Base-by-base conservation (phyloP, 2,888 invertebrate genomes). In the Phyllotreta cruciferae region DNA sequence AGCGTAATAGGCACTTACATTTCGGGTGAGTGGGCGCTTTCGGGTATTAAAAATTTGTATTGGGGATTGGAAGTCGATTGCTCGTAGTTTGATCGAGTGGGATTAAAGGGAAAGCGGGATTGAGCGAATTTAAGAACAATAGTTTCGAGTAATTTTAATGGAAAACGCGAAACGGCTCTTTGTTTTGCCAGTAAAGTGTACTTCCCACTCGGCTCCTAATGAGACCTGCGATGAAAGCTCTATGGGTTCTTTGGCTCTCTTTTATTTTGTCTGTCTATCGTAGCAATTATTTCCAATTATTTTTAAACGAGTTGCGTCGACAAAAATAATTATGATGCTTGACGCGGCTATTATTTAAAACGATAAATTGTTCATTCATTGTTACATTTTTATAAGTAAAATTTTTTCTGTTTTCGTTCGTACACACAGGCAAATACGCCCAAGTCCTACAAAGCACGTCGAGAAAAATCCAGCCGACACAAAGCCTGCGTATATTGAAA, bases 1-100 rank as follows among this genome's bases (percentile, higher is more conserved):
- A 92, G 91, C 77, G 93, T 94, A n/a, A 90, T 94, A 73, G 92
- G 94, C 34, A 93, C 94, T 3, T 92, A 90, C 77, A 92, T 94
- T 74, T 91, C 91, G 47, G 92, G 92, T 54, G 52, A 61, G 55
- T 11, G 11, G 24, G 4, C 4, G 7, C 11, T 5, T 42, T 9
- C 11, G 42, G 11, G 41, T 6, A 35, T 35, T 36, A n/a, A n/a
- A n/a, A 0, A 35, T 7, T 11, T 14, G 9, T 8, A 44, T 44
- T 11, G 13, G 4, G 10, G 6, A 7, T 14, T 44, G n/a, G 10
- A 44, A 14, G 10, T 7, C 44, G 44, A 11, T 14, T 7, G 44
- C 4, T 44, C 3, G 14, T 44, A 44, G 10, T 3, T 44, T n/a
- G 7, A 44, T 9, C n/a, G 10, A 36, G 11, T 52, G 52, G 13